Evolutionary conservation across 2,888 invertebrate genomes (phyloP).

Genomic region (Onthophagus sagittarius): DNA sequence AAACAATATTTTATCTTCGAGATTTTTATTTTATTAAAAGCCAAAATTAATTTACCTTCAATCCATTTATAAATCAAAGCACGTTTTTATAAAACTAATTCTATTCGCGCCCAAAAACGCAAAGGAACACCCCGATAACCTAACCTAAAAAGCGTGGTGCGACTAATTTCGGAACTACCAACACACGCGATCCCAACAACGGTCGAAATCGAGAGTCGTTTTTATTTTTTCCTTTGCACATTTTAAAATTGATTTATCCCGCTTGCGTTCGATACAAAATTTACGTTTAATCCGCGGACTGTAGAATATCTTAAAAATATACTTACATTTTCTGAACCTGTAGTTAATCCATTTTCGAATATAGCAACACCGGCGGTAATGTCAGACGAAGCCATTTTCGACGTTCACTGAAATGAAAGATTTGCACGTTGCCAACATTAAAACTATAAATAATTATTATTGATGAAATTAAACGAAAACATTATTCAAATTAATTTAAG

Average conservation of each 20-base stretch:
- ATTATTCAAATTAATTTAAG: neutral
- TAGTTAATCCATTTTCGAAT: constrained; percentile 32
- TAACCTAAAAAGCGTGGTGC: constrained; percentile 5
- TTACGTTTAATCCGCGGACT: neutral
- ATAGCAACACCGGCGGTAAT: constrained; percentile 27
- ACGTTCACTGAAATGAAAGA: constrained; percentile 13
- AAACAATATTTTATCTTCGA: no score
- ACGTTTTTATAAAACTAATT: neutral
- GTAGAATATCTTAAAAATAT: neutral
- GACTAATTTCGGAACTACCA: neutral
- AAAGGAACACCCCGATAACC: constrained; percentile 6
- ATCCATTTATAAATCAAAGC: neutral
- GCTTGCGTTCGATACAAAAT: neutral
- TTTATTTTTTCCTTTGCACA: no score
- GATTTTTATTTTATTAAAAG: neutral
- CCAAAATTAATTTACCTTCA: neutral
- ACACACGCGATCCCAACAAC: neutral
- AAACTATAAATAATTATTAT: neutral
- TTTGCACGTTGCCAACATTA: constrained; percentile 15
- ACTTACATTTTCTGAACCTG: constrained; percentile 31
- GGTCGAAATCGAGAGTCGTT: neutral
- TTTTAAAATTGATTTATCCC: neutral
- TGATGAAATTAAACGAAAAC: neutral
- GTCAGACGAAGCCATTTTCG: constrained; percentile 32
- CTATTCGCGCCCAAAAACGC: constrained; percentile 19